Base-by-base conservation (phyloP, 2,888 invertebrate species). In the Leucophenga maculata region DNA sequence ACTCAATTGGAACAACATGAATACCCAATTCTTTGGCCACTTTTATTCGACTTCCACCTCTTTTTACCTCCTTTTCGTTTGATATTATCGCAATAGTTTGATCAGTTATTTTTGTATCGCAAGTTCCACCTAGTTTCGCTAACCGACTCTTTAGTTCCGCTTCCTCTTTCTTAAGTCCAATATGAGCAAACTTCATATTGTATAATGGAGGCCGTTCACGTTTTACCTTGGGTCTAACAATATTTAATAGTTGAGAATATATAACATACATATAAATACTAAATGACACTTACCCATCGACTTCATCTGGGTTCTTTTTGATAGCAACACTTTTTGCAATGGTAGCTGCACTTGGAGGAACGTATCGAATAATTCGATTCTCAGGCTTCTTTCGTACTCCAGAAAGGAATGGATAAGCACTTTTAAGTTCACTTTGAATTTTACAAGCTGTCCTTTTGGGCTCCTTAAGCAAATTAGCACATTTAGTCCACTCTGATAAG, bases 401-500 rank as follows among this genome's bases (percentile, higher is more conserved):
- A 65, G 90, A 90, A 85, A 96, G 89, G 70, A 93, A 91, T 0
- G 89, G 69, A 76, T 90, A 89, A 0, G 89, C 75, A 50, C 91
- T 89, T 76, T 91, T 91, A 18, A 93, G 89, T 0, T 90, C 90
- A 0, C 88, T 80, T 0, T 97, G 94, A 16, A 98, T 88, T 77
- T 89, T 90, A 86, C 97, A 95, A 8, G 92, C 88, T 6, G 84
- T 90, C 70, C 97, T 90, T 73, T 92, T 90, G 0, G 98, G 98
- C 54, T 92, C 91, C 78, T 92, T 92, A 0, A 93, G 91, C 4
- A 92, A 86, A 79, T 93, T 91, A 68, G 91, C 90, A 87, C 99
- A 99, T 87, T 95, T 95, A 0, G 95, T 93, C 97, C 97, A 99
- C 85, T 97, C 97, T 0, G 87, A 86, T 31, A 86, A 69, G 59